These are phyloP conservation scores for Tragulus kanchil DNA, from an alignment of 2,113 vertebrate genomes.

Conservation along the genomic window DNA sequence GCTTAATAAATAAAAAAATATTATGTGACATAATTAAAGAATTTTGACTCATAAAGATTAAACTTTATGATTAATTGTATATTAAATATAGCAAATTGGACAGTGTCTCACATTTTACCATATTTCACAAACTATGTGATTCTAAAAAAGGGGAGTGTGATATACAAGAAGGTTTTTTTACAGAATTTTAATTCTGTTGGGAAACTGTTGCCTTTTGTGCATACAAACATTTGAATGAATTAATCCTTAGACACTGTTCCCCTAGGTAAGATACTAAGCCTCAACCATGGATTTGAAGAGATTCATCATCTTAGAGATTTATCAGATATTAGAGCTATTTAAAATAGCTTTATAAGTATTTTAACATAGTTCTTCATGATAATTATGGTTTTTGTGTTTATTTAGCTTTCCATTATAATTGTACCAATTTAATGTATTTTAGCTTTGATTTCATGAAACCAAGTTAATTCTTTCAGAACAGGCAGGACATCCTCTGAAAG, in stretches of 20 bases:
- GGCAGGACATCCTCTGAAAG: neutral
- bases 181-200: neutral
- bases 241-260: neutral
- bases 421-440: neutral
- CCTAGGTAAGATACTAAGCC: neutral
- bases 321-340: neutral
- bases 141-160: neutral
- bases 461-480: neutral
- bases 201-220: neutral
- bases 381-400: neutral
- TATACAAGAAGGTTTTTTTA: neutral
- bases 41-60: neutral
- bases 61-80: neutral
- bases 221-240: neutral
- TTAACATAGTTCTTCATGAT: neutral
- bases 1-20: neutral
- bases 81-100: neutral
- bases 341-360: neutral
- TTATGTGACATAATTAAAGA: neutral
- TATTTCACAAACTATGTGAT: neutral
- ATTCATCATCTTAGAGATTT: neutral
- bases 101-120: neutral
- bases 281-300: neutral
- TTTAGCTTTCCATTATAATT: neutral
- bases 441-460: too few species aligned